Evolutionary conservation across 2,797 vertebrate genomes (phyloP).

Genomic region (Vespertilio murinus): DNA sequence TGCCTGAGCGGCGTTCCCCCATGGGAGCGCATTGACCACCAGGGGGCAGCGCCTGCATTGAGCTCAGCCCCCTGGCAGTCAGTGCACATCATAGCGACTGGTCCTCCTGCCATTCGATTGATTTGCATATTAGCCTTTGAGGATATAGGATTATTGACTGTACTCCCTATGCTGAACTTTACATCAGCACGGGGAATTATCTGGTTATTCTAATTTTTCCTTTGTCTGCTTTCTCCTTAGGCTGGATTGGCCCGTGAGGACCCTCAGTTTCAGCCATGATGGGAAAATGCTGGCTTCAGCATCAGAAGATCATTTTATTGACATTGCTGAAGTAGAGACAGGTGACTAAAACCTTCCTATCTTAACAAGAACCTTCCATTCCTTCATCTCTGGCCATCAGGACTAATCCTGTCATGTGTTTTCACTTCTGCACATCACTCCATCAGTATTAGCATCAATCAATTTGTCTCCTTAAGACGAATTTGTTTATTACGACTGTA

Average conservation of each 20-base stretch:
- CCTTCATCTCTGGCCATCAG: not conserved
- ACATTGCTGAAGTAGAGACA: constrained; percentile 97
- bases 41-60: too few relatives aligned
- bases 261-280: constrained; percentile 97
- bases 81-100: too few relatives aligned
- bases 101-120: too few relatives aligned
- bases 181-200: too few relatives aligned
- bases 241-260: constrained; percentile 97
- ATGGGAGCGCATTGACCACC: too few relatives aligned
- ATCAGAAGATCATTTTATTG: constrained; percentile 98
- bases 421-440: not conserved
- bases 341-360: constrained; percentile 82
- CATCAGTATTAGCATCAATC: not conserved
- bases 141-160: not conserved
- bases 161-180: not conserved
- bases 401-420: not conserved
- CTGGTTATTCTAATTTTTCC: not conserved
- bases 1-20: too few relatives aligned
- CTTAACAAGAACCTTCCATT: not conserved
- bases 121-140: too few relatives aligned
- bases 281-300: constrained; percentile 98
- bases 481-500: not conserved
- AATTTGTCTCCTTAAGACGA: not conserved
- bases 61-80: too few relatives aligned
- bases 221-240: constrained; percentile 77